Base-by-base conservation (phyloP, 2,888 invertebrate genomes). In the Dolomedes plantarius region DNA sequence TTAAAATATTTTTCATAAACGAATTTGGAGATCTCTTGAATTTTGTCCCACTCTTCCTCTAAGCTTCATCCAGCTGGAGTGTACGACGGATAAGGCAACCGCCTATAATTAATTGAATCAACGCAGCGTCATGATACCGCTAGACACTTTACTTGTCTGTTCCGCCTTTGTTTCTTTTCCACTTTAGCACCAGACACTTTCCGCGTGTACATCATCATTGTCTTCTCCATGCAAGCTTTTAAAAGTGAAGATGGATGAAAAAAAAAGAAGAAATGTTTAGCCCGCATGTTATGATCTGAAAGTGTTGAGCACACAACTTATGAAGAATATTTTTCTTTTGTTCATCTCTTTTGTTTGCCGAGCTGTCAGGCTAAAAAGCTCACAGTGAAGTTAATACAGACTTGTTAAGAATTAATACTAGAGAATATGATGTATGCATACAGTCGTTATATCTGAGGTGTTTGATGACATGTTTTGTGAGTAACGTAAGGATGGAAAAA, bases 131-230 rank as follows among this genome's bases (percentile, higher is more conserved):
- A 46, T 13, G 41, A 46, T 2, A 46, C 41, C 41, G 16, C 41
- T 7, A 46, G 41, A 46, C 41, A 46, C 41, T 46, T 36, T 46
- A 16, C 13, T 46, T n/a, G 46, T 16, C n/a, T 46, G n/a, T 2
- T 46, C 16, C 2, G 16, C 46, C n/a, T 46, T 46, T n/a, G n/a
- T 56, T 56, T 11, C 6, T 11, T 23, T 23, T 5, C 56, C 56
- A 56, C 56, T 56, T 56, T 56, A 7, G 46, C 46, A 6, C 56
- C 56, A 3, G 23, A 1, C 13, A n/a, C n/a, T n/a, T n/a, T n/a
- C n/a, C 19, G 56, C 23, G 46, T 46, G 56, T 56, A 23, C 56
- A 23, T 56, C 23, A 56, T 56, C 56, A 56, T 56, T 56, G 56
- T 56, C 41, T 46, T 16, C 56, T 56, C 23, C 56, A 23, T 23